Percentiles rank a stretch among this genome's conserved stretches.
Evolutionary conservation across 2,797 vertebrate species (phyloP).

Genomic region (Coluber constrictor): DNA sequence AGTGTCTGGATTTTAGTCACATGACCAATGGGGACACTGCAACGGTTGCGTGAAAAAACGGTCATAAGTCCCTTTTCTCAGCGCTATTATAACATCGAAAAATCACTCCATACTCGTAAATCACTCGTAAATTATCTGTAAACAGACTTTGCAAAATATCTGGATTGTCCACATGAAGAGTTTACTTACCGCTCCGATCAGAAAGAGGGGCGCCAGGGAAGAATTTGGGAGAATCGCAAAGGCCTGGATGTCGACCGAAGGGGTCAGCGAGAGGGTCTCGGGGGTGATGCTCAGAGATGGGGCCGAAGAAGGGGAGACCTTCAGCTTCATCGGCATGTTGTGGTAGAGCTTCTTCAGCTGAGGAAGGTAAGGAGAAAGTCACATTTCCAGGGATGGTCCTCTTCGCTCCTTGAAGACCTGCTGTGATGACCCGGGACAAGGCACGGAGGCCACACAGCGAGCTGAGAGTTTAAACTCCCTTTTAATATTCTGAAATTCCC

Average conservation of each 20-base stretch:
- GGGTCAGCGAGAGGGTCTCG: slow-evolving; percentile 51
- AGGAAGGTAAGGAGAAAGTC: neutral
- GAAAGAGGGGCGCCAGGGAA: slow-evolving; percentile 58
- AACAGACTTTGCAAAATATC: neutral
- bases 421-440: no score
- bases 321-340: slow-evolving; percentile 63
- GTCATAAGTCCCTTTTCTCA: no score
- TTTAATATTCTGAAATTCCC: no score
- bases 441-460: no score
- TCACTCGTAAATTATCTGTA: no score
- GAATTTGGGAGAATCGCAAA: slow-evolving; percentile 64
- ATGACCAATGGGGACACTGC: no score
- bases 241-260: slow-evolving; percentile 63
- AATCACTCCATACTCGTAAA: no score
- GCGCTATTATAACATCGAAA: no score
- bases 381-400: rapidly evolving
- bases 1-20: no score
- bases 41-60: no score
- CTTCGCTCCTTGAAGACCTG: neutral
- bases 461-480: no score
- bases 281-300: slow-evolving; percentile 62
- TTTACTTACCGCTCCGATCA: slow-evolving; percentile 65
- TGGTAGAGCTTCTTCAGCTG: slow-evolving; percentile 71
- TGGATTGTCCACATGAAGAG: no score
- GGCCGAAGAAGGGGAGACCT: slow-evolving; percentile 47